phyloP scores from a whole-genome alignment of 2,113 vertebrate genomes.

The Cynocephalus volans region DNA sequence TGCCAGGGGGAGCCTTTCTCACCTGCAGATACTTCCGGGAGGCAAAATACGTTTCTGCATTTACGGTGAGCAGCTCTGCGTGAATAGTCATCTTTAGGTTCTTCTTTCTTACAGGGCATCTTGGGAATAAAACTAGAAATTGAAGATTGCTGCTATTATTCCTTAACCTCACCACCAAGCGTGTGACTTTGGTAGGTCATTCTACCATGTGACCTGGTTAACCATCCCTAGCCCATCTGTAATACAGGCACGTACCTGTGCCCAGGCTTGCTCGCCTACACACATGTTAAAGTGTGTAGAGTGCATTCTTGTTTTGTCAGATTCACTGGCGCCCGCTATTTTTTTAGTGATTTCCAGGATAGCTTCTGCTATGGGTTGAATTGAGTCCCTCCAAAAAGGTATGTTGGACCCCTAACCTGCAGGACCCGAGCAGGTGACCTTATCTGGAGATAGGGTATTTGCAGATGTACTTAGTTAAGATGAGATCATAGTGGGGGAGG shows the following conservation, averaged over 20 bases:
- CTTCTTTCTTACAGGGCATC: neutral
- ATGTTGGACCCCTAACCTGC: neutral
- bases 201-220: too few species aligned
- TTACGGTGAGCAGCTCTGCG: neutral
- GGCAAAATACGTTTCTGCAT: neutral
- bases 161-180: neutral
- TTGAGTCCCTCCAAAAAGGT: neutral
- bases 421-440: neutral
- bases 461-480: neutral
- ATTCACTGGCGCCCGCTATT: too few species aligned
- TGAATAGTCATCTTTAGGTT: neutral
- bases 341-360: neutral
- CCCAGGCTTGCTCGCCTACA: neutral
- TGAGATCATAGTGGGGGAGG: neutral
- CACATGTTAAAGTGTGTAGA: accelerated
- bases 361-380: neutral
- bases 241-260: accelerated
- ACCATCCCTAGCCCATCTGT: neutral
- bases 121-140: neutral
- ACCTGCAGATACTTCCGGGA: neutral
- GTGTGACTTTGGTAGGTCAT: neutral
- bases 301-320: too few species aligned
- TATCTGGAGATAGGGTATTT: neutral
- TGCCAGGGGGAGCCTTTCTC: neutral
- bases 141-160: neutral